Conservation (phyloP, 1,140 invertebrate species). For the Nephotettix cincticeps region DNA sequence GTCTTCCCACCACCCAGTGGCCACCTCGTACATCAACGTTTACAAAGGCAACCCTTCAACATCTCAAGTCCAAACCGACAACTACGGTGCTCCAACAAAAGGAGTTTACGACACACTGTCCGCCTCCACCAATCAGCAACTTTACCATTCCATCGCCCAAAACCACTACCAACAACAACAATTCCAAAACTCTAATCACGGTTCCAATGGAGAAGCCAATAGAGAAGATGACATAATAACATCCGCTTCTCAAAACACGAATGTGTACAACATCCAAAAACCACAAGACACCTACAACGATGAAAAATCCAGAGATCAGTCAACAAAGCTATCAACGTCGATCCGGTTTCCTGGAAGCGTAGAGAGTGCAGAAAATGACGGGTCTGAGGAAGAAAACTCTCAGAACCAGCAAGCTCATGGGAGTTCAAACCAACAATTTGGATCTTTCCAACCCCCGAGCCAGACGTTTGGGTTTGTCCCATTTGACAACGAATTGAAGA, state of each 20-base stretch:
- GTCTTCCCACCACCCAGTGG: slow-evolving; percentile 14
- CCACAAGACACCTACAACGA: not conserved
- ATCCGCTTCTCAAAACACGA: slow-evolving; percentile 13
- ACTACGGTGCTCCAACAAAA: slow-evolving; percentile 30
- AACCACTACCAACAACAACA: slow-evolving; percentile 12
- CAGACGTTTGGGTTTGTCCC: slow-evolving; percentile 35
- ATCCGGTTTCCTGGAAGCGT: slow-evolving; percentile 1
- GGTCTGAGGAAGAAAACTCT: not conserved
- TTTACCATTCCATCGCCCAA: slow-evolving; percentile 15
- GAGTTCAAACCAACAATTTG: slow-evolving; percentile 1
- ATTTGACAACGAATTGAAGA: slow-evolving; percentile 18
- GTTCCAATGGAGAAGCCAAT: not conserved
- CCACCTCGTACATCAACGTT: slow-evolving; percentile 27
- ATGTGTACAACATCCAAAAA: slow-evolving; percentile 9
- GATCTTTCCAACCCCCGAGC: slow-evolving; percentile 35
- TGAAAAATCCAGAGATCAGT: slow-evolving; percentile 21
- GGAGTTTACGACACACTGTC: slow-evolving; percentile 35
- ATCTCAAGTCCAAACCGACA: slow-evolving; percentile 29
- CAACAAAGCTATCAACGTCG: slow-evolving; percentile 11
- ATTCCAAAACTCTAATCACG: not conserved
- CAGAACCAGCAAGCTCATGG: not conserved
- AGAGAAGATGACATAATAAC: slow-evolving; percentile 18
- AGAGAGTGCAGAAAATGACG: not conserved
- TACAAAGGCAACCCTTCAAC: not conserved
- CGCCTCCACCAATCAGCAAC: slow-evolving; percentile 19